Evolutionary conservation across 2,797 vertebrate species (phyloP).

Genomic region (Fratercula arctica): DNA sequence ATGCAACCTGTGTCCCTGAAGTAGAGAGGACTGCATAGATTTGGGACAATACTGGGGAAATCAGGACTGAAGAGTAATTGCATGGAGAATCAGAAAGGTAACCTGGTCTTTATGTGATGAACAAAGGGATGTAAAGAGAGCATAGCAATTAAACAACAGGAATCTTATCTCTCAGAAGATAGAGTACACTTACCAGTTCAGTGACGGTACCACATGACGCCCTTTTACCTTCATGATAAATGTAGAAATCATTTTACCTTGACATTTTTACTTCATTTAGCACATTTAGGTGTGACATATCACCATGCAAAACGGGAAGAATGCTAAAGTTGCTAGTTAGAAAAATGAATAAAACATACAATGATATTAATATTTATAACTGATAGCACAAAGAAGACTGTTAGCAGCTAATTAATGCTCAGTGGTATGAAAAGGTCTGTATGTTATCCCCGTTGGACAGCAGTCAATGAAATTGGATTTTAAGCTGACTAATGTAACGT

Average conservation of each 20-base stretch:
- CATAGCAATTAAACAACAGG: not conserved
- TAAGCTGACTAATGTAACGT: not conserved
- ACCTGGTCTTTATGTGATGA: not conserved
- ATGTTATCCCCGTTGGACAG: not conserved
- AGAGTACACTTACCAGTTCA: not conserved
- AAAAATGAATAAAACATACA: slow-evolving; percentile 22
- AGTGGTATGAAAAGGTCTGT: not conserved
- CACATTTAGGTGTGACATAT: not conserved
- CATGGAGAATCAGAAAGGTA: not conserved
- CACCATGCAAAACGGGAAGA: not conserved
- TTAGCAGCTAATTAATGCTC: slow-evolving; percentile 33
- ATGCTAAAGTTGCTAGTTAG: not conserved
- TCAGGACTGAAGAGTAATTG: not conserved
- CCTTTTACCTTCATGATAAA: not conserved
- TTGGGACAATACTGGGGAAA: not conserved
- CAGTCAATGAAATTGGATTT: not conserved
- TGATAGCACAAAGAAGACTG: not conserved
- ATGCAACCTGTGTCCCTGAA: not conserved
- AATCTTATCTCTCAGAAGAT: not conserved
- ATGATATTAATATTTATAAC: slow-evolving; percentile 39
- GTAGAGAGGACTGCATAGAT: not conserved
- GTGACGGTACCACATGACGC: not conserved
- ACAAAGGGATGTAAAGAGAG: not conserved
- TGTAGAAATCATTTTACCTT: not conserved
- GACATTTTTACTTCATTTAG: not conserved